Evolutionary conservation across 2,888 invertebrate species (phyloP).

Genomic region (Sminthurinus aureus): DNA sequence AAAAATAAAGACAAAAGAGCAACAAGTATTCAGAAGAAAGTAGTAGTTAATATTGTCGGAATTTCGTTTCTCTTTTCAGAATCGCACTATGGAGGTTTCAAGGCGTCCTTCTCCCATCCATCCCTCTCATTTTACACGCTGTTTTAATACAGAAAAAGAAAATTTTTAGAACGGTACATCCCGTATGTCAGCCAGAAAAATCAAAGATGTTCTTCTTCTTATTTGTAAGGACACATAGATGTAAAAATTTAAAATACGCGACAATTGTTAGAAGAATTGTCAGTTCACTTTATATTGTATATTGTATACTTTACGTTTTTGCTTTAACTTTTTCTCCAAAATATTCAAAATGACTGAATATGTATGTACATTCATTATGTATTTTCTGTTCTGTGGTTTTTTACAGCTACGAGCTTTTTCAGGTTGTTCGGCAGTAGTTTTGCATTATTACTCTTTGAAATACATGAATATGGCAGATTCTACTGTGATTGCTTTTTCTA

Average conservation of each 20-base stretch:
- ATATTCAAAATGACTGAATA: no score
- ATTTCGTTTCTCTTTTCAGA: no score
- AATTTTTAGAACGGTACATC: conserved; percentile 14
- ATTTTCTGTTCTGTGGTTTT: background rate
- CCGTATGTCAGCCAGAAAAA: background rate
- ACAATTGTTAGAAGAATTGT: no score
- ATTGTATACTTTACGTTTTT: no score
- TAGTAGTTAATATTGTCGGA: no score
- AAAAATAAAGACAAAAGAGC: no score
- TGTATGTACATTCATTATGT: background rate
- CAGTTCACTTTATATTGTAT: no score
- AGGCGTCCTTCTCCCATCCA: background rate
- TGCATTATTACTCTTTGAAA: conserved; percentile 10
- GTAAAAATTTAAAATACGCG: no score
- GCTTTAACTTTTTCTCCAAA: no score
- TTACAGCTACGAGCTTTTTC: conserved; percentile 9
- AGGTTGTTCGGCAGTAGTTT: conserved; percentile 13
- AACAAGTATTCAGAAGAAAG: no score
- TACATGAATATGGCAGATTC: conserved; percentile 26
- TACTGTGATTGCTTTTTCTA: conserved; percentile 19
- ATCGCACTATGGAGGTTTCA: no score
- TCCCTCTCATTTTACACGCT: conserved; percentile 3
- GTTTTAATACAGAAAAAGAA: background rate
- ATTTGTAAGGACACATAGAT: background rate
- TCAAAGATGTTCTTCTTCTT: conserved; percentile 12